Conservation (phyloP, 1,140 invertebrate species). For the Pseudomyrmex sp. region DNA sequence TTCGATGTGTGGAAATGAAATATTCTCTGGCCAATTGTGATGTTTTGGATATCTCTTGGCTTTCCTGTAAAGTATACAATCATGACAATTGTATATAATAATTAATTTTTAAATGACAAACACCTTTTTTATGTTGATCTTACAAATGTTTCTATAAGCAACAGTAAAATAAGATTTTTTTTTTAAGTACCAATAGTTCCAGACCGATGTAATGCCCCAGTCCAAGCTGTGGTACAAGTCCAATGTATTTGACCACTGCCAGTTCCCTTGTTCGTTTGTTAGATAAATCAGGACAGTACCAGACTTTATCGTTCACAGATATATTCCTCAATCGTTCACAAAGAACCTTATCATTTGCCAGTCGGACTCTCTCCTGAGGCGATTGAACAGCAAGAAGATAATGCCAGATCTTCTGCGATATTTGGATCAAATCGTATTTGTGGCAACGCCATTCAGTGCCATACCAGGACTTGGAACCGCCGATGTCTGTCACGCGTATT, state of each 20-base stretch:
- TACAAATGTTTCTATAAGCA: too few relatives aligned
- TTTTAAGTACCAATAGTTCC: slow-evolving; percentile 84
- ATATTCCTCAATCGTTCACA: slow-evolving; percentile 83
- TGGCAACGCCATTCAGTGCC: slow-evolving; percentile 81
- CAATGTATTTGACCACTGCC: slow-evolving; percentile 85
- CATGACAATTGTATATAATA: not conserved
- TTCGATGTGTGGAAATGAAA: slow-evolving; percentile 63
- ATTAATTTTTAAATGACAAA: not conserved
- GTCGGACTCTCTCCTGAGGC: slow-evolving; percentile 83
- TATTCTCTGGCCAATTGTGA: slow-evolving; percentile 67
- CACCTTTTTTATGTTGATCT: too few relatives aligned
- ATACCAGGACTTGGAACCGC: slow-evolving; percentile 71
- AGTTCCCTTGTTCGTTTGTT: slow-evolving; percentile 69
- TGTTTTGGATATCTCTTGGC: slow-evolving; percentile 61
- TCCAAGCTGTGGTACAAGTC: slow-evolving; percentile 85
- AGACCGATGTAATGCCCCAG: slow-evolving; percentile 86
- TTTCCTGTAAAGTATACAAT: slow-evolving; percentile 65
- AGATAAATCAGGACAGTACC: slow-evolving; percentile 66
- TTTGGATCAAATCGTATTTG: slow-evolving; percentile 74
- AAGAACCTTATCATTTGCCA: slow-evolving; percentile 82
- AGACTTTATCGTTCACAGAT: slow-evolving; percentile 76
- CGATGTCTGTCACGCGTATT: slow-evolving; percentile 70
- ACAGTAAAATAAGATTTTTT: slow-evolving; percentile 21
- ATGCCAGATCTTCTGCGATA: slow-evolving; percentile 83
- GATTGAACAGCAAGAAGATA: slow-evolving; percentile 84